Conservation (phyloP, 2,888 invertebrate species). For the Boloria selene region DNA sequence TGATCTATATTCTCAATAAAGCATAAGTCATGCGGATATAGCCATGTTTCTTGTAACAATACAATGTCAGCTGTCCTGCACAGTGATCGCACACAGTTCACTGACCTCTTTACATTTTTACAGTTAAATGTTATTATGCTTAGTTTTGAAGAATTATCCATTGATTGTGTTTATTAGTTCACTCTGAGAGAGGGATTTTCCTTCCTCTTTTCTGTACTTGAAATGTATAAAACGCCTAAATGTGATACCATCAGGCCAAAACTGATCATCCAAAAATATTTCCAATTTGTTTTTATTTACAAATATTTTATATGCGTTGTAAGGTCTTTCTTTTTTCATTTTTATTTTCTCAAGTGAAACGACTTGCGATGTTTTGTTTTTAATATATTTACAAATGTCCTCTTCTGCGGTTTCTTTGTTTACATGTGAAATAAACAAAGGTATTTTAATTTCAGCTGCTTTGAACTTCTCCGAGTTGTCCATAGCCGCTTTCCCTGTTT, state of each 20-base stretch:
- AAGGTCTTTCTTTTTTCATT: too few species aligned
- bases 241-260: too few species aligned
- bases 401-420: constrained; percentile 27
- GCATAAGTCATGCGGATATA: constrained; percentile 36
- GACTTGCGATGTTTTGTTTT: constrained; percentile 34
- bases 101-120: constrained; percentile 30
- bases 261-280: too few species aligned
- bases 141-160: constrained; percentile 37
- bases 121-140: constrained; percentile 37
- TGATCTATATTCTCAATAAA: constrained; percentile 32
- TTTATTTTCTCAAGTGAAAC: too few species aligned
- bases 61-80: constrained; percentile 20
- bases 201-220: too few species aligned
- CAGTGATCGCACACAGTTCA: constrained; percentile 12
- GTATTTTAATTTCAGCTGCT: constrained; percentile 35
- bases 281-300: too few species aligned
- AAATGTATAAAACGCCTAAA: too few species aligned
- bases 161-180: constrained; percentile 41
- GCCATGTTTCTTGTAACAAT: constrained; percentile 33
- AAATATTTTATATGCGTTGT: too few species aligned
- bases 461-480: constrained; percentile 29
- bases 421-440: constrained; percentile 38
- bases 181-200: too few species aligned
- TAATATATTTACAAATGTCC: constrained; percentile 33
- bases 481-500: too few species aligned